phyloP scores from a whole-genome alignment of 2,888 invertebrate species.

The Trissolcus brochymenae region DNA sequence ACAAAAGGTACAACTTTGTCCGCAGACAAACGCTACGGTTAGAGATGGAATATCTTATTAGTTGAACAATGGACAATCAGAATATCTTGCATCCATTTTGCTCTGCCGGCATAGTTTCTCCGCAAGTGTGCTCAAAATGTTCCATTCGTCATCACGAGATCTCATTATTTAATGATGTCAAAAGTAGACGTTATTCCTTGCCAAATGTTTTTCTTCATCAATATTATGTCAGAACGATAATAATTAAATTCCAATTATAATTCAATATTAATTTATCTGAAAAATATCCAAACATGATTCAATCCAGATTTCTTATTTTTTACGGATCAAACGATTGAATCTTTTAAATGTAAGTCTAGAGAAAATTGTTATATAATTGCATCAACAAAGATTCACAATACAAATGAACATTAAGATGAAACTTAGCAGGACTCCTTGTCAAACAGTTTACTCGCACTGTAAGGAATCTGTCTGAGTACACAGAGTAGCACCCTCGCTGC shows the following conservation, averaged over 20 bases:
- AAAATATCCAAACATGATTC: too few species aligned
- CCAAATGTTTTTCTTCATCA: too few species aligned
- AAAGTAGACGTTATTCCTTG: not conserved
- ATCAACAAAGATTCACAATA: too few species aligned
- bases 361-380: too few species aligned
- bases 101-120: constrained; percentile 58
- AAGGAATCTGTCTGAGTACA: constrained; percentile 67
- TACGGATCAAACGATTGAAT: too few species aligned
- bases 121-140: constrained; percentile 1
- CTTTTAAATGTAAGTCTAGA: too few species aligned
- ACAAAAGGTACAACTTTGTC: constrained; percentile 45
- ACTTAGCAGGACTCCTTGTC: constrained; percentile 35
- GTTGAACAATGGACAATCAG: constrained; percentile 75
- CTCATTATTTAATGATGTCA: constrained; percentile 1
- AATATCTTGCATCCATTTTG: constrained; percentile 68
- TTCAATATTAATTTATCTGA: too few species aligned
- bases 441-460: constrained; percentile 65
- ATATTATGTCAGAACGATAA: too few species aligned
- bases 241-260: too few species aligned
- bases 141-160: not conserved
- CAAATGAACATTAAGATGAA: too few species aligned
- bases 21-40: constrained; percentile 60
- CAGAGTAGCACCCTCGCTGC: constrained; percentile 70
- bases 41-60: constrained; percentile 74
- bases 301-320: too few species aligned